Evolutionary conservation across 2,888 invertebrate genomes (phyloP), one percentile per base, ranked within the genome.

Genomic region (Gryllus longicercus): DNA sequence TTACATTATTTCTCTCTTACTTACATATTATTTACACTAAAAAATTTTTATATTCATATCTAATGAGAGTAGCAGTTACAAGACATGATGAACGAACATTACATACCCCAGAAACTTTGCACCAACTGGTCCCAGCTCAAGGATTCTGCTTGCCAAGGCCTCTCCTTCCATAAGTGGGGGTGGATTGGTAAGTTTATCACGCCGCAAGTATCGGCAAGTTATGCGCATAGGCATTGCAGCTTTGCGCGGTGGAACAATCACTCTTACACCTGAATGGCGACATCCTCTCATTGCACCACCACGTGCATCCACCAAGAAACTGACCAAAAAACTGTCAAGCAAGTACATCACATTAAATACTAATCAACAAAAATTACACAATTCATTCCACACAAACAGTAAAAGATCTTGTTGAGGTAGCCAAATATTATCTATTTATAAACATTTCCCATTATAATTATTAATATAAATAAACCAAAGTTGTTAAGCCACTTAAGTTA

Each of bases 251-350:
- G 99, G 99, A 75, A 99, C 96, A 84, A 99, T 96, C 83, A 99
- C 94, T 75, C 98, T 91, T 12, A 99, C 96, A 1, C 99, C 99
- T 50, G 97, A 97, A 86, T 99, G 98, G 11, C 99, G 93, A 87
- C 98, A 99, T 23, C 99, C 99, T 84, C 97, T 93, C 99, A 99
- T 99, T 25, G 99, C 97, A 11, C 99, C 99, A 25, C 99, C 99
- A 21, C 99, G 93, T 0, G 99, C 99, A 87, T 99, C 99, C 84
- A 99, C 99, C 90, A 99, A 93, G 89, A 99, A 99, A 84, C 98
- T 99, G 85, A 99, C 99, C 88, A 99, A 91, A 91, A 99, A 99
- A 85, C 96, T 96, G 38, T 5, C 38, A 38, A 38, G 5, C 38
- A 38, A 38, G 38, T 38, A 38, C 14, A n/a, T 18, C 1, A 77